Base-by-base conservation (phyloP, 2,797 vertebrate species). In the Gallinago stenura region DNA sequence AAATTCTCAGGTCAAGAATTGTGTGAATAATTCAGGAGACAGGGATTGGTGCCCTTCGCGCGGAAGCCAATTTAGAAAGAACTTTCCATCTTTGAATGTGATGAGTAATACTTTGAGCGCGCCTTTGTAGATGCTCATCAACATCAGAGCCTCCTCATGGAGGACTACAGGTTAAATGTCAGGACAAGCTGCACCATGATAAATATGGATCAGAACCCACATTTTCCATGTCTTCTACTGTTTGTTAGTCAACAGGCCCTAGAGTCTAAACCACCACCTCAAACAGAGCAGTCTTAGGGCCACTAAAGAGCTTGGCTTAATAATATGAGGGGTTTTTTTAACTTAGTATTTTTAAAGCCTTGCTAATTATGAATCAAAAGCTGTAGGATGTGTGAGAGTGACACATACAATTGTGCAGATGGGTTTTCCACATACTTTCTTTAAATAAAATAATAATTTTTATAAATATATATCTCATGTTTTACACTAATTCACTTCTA, bases 311-410 rank as follows among this genome's bases (percentile, higher is more conserved):
- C 26, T 90, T 39, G 16, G 18, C 30, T 86, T 76, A 83, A 65
- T 72, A n/a, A 14, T 56, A 6, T 41, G 68, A 61, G 30, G 0
- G 2, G 0, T 45, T 75, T 95, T 93, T 90, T 87, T 48, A 58
- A 73, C 77, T 33, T 69, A 28, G 2, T 89, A 14, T 89, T 89
- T 94, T 91, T 83, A 80, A 92, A 91, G 53, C 65, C 54, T 86
- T 92, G 22, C 96, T 94, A 93, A 93, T 95, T 92, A 86, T 62
- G 60, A 92, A 92, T 96, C 87, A 81, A 88, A 92, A 91, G 22
- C 83, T 88, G 95, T 94, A 92, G 94, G 92, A 96, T 93, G 94
- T 96, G 92, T 88, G 89, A 96, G 87, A 70, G 69, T 94, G 92
- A 93, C 84, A 88, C 61, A 88, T 88, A 58, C 37, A 75, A 54